phyloP scores from a whole-genome alignment of 2,888 invertebrate species.

The Diarsia brunnea region DNA sequence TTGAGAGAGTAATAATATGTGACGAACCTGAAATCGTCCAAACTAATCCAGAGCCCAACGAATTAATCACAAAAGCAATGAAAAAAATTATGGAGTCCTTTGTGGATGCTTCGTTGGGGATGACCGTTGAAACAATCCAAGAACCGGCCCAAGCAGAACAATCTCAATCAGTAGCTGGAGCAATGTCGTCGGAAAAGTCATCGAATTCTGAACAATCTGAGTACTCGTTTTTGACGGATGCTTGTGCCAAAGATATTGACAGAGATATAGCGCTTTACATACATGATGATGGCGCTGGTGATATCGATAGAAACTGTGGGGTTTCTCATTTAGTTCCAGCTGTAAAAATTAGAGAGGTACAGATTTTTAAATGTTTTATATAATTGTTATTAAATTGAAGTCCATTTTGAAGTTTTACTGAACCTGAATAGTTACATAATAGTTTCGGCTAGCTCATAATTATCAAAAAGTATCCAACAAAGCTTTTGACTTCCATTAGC shows the following conservation, averaged over 20 bases:
- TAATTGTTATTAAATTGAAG: too few relatives aligned
- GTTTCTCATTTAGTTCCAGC: conserved; percentile 58
- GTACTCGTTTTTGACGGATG: conserved; percentile 79
- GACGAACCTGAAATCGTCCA: conserved; percentile 69
- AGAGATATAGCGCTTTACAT: conserved; percentile 75
- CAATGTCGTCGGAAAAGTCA: conserved; percentile 55
- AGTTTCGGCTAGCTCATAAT: not conserved
- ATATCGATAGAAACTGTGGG: conserved; percentile 51
- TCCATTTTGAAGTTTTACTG: not conserved
- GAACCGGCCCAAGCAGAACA: conserved; percentile 48
- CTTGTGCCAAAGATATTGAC: conserved; percentile 66
- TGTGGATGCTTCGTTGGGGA: conserved; percentile 72
- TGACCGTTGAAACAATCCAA: conserved; percentile 59
- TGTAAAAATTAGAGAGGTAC: conserved; percentile 65
- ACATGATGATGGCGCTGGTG: conserved; percentile 66
- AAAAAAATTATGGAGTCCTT: conserved; percentile 78
- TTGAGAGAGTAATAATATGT: conserved; percentile 72
- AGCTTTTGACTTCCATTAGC: conserved; percentile 32
- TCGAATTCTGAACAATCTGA: conserved; percentile 73
- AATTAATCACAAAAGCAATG: conserved; percentile 72
- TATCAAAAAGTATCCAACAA: not conserved
- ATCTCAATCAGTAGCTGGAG: conserved; percentile 49
- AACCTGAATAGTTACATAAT: not conserved
- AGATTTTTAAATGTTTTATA: not conserved
- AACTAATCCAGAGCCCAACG: conserved; percentile 66